Conservation (phyloP, 1,140 invertebrate genomes). For the Pomacea maculata region DNA sequence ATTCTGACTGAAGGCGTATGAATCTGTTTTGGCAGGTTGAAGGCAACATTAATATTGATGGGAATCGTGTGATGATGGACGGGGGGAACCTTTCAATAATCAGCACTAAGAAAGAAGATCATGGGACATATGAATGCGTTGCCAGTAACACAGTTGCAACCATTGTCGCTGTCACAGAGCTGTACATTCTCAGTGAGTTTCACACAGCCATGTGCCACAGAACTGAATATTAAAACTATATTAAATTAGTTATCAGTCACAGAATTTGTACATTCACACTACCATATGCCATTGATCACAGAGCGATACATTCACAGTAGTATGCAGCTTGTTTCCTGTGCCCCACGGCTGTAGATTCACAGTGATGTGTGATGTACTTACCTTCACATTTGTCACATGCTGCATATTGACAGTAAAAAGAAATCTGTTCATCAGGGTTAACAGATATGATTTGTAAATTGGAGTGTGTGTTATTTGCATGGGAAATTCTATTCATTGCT, state of each 20-base stretch:
- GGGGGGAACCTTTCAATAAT: conserved; percentile 93
- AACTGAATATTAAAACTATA: too few relatives aligned
- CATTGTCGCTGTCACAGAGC: conserved; percentile 85
- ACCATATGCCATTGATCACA: background rate
- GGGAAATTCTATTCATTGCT: background rate
- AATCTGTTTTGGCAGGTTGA: conserved; percentile 31
- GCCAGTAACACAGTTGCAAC: conserved; percentile 94
- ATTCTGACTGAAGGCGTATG: background rate
- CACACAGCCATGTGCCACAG: too few relatives aligned
- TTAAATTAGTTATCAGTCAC: too few relatives aligned
- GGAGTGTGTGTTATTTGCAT: background rate
- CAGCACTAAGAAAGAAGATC: conserved; percentile 85
- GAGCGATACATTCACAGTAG: too few relatives aligned
- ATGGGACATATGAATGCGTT: conserved; percentile 94
- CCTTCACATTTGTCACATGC: too few relatives aligned
- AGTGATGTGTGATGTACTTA: too few relatives aligned
- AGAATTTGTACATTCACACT: too few relatives aligned
- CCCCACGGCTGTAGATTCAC: too few relatives aligned
- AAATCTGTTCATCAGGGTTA: too few relatives aligned
- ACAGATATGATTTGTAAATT: too few relatives aligned
- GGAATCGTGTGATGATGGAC: conserved; percentile 25
- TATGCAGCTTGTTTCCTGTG: too few relatives aligned
- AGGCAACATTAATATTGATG: conserved; percentile 28
- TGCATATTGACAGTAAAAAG: too few relatives aligned
- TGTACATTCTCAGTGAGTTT: conserved; percentile 82